Evolutionary conservation across 2,113 vertebrate species (phyloP), one percentile per base, ranked within the genome.

Genomic region (Podilymbus podiceps): DNA sequence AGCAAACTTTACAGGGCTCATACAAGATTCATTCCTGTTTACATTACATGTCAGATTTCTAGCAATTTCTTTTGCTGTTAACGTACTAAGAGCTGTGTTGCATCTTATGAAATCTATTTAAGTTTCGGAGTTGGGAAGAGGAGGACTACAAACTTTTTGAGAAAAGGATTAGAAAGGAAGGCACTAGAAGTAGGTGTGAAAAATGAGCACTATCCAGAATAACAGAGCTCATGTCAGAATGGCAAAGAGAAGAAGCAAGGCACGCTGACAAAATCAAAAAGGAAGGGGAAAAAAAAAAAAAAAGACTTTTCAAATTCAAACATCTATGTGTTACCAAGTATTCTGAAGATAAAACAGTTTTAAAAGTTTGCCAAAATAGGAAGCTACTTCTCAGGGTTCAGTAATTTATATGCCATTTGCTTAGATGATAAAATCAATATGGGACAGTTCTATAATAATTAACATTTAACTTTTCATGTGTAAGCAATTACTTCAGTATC

Each of bases 1-100:
- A 93, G 49, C 67, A 92, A 81, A 88, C 47, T 95, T 55, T 97
- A 79, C 66, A 93, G 79, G 49, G 67, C 91, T 92, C 73, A 94
- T 93, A 68, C 62, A 97, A 89, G 86, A 94, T 95, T 93, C 38
- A 89, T 91, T 90, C 60, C 72, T 94, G 64, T 84, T 93, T 96
- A 90, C 55, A 35, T 90, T 94, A 78, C 18, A 72, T 81, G 90
- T 92, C 95, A 96, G 64, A 64, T 89, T 78, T 73, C 68, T n/a
- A 71, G 64, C 46, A 85, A 82, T 91, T 92, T 89, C 30, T 94
- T 87, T 78, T 82, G 30, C 92, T 81, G 44, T 78, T 78, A 95
- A 88, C 11, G 15, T 87, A 85, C 42, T 52, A 55, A 50, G 58
- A 83, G n/a, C 27, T 95, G 91, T 49, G 81, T 59, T 88, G 78